phyloP scores from a whole-genome alignment of 2,113 vertebrate species.

The Gambusia affinis region DNA sequence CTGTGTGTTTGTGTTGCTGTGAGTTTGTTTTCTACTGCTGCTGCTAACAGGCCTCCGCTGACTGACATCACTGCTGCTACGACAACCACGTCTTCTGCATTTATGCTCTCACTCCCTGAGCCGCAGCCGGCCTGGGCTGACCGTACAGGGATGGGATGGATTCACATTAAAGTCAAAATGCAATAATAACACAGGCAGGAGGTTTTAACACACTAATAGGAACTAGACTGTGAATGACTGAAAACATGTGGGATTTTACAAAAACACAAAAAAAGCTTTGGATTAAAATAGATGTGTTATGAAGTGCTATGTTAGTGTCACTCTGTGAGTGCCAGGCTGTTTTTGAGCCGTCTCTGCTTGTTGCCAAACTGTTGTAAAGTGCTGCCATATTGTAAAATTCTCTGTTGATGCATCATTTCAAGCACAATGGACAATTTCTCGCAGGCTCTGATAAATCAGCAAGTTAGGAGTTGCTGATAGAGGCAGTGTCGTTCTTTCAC shows the following conservation, averaged over 20 bases:
- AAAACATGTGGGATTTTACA: neutral
- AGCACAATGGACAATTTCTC: too few species aligned
- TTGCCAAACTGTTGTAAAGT: conserved; percentile 32
- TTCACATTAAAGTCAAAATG: neutral
- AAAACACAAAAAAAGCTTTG: neutral
- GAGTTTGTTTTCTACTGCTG: conserved; percentile 9
- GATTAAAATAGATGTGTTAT: conserved; percentile 14
- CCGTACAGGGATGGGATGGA: neutral
- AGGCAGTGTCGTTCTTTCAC: too few species aligned
- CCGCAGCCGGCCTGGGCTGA: neutral
- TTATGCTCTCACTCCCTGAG: neutral
- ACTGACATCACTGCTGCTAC: conserved; percentile 18
- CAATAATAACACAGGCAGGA: neutral
- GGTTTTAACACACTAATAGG: neutral
- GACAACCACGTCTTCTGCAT: conserved; percentile 14
- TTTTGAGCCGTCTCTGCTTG: conserved; percentile 29
- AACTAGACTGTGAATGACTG: neutral
- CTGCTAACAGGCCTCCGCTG: conserved; percentile 26
- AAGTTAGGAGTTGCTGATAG: too few species aligned
- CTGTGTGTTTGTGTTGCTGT: conserved; percentile 17
- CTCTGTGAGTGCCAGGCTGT: conserved; percentile 25
- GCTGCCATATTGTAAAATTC: conserved; percentile 25
- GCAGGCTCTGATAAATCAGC: conserved; percentile 3
- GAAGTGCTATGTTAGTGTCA: conserved; percentile 30
- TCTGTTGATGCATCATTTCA: neutral